These are phyloP conservation scores for Menidia beryllina DNA, from an alignment of 2,113 vertebrate species.

Conservation along the genomic window DNA sequence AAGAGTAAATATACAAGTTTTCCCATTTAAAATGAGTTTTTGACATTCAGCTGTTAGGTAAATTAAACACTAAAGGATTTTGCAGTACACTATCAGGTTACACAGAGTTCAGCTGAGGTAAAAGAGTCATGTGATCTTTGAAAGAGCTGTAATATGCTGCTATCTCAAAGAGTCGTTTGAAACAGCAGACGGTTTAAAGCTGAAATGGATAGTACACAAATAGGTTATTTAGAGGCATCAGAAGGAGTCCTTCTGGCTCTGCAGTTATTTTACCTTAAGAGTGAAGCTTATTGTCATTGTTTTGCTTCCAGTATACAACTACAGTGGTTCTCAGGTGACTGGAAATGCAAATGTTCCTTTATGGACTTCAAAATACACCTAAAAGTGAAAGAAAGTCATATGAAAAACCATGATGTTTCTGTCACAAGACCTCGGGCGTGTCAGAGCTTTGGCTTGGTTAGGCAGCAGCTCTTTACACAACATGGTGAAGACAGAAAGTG, in stretches of 20 bases:
- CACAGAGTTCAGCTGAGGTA: too few relatives aligned
- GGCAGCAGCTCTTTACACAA: not conserved
- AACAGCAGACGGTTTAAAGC: not conserved
- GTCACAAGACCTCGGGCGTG: conserved; percentile 23
- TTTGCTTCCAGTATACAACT: not conserved
- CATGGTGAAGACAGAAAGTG: conserved; percentile 31
- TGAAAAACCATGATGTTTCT: not conserved
- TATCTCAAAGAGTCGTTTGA: not conserved
- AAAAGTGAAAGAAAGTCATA: not conserved
- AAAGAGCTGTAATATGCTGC: not conserved
- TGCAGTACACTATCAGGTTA: not conserved
- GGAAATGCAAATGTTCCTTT: not conserved
- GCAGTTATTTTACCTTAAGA: not conserved
- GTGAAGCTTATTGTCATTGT: not conserved
- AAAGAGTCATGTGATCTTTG: not conserved
- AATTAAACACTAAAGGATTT: not conserved
- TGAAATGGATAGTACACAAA: not conserved
- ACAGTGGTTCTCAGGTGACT: not conserved
- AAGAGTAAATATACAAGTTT: not conserved
- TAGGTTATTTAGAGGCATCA: not conserved
- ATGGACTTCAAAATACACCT: not conserved
- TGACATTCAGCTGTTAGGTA: not conserved
- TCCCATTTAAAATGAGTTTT: not conserved
- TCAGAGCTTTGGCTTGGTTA: conserved; percentile 26
- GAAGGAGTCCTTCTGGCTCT: accelerated